Percentiles rank a stretch among this genome's conserved stretches.
phyloP scores from a whole-genome alignment of 2,797 vertebrate genomes.

The Amniataba percoides region DNA sequence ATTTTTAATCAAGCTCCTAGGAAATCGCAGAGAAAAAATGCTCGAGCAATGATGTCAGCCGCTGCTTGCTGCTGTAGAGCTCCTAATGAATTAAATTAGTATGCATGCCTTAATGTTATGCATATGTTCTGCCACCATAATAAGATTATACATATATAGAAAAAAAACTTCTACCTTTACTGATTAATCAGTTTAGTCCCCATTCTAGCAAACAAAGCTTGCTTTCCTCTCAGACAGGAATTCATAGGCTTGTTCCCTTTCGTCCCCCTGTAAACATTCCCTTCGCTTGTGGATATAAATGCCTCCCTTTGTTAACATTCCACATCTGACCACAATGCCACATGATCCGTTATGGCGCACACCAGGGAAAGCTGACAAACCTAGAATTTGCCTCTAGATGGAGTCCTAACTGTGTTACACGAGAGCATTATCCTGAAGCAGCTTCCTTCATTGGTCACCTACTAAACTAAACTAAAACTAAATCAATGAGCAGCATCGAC shows the following conservation, averaged over 20 bases:
- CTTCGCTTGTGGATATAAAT: conserved; percentile 22
- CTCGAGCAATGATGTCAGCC: conserved; percentile 16
- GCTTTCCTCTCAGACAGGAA: background rate
- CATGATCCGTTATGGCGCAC: conserved; percentile 20
- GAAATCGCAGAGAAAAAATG: conserved; percentile 61
- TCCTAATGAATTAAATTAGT: background rate
- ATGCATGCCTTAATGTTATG: background rate
- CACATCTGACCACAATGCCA: conserved; percentile 33
- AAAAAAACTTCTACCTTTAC: background rate
- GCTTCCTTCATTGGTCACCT: background rate
- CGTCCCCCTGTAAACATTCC: conserved; percentile 16
- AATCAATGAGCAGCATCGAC: background rate
- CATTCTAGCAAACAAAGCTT: background rate
- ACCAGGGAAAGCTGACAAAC: background rate
- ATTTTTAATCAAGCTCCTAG: conserved; percentile 57
- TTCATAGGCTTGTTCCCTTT: background rate
- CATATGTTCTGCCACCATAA: background rate
- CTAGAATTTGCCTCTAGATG: too few relatives aligned
- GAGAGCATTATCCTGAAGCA: background rate
- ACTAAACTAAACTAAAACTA: too few relatives aligned
- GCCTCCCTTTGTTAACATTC: conserved; percentile 33
- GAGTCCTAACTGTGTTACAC: conserved; percentile 22
- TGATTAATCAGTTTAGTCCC: background rate
- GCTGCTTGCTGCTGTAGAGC: background rate
- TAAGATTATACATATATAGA: background rate